Conservation (phyloP, 1,140 invertebrate genomes). For the Vanessa atalanta region DNA sequence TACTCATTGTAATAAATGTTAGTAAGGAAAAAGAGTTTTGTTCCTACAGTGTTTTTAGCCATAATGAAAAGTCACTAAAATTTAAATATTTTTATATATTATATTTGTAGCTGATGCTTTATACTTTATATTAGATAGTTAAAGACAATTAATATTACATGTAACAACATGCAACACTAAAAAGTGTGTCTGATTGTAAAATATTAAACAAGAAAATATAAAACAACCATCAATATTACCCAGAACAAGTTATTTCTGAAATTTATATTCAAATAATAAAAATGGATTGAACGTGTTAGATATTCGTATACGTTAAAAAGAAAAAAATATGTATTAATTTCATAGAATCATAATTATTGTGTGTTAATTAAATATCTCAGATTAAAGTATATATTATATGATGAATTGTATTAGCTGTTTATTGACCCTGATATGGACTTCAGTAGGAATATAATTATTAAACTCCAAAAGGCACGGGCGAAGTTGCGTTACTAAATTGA, state of each 20-base stretch:
- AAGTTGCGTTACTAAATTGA: too few relatives aligned
- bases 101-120: background rate
- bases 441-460: background rate
- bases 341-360: too few relatives aligned
- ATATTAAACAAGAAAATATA: background rate
- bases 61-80: slow-evolving; percentile 27
- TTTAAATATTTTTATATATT: slow-evolving; percentile 5
- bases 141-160: background rate
- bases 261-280: background rate
- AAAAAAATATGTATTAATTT: too few relatives aligned
- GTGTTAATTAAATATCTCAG: too few relatives aligned
- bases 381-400: too few relatives aligned
- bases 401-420: too few relatives aligned
- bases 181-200: background rate
- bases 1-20: background rate
- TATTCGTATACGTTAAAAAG: too few relatives aligned
- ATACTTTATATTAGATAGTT: background rate
- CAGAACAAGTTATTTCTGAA: background rate
- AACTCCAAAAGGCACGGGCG: too few relatives aligned
- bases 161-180: background rate
- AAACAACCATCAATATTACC: background rate
- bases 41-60: slow-evolving; percentile 18
- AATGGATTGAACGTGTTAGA: too few relatives aligned
- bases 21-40: slow-evolving; percentile 3
- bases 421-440: background rate